phyloP scores from a whole-genome alignment of 1,140 invertebrate genomes.

The Drosophila albomicans region DNA sequence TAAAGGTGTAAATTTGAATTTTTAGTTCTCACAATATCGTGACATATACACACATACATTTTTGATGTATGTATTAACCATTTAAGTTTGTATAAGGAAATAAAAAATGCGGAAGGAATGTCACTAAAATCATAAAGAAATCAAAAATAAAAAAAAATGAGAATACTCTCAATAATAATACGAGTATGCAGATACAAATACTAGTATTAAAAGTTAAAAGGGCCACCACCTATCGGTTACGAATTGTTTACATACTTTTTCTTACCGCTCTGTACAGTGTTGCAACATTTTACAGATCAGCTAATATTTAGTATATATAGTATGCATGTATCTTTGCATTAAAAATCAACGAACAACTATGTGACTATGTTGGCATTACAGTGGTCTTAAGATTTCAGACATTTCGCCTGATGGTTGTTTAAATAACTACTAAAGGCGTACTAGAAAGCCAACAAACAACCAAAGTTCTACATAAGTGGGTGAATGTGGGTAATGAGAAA shows the following conservation, averaged over 20 bases:
- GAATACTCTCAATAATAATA: constrained; percentile 14
- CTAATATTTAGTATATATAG: constrained; percentile 61
- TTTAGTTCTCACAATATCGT: constrained; percentile 45
- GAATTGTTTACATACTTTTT: constrained; percentile 33
- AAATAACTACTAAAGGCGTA: constrained; percentile 33
- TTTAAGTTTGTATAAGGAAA: neutral
- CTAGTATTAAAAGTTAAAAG: constrained; percentile 35
- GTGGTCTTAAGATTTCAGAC: constrained; percentile 24
- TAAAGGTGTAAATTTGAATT: constrained; percentile 13
- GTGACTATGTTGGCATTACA: constrained; percentile 29
- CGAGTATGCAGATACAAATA: constrained; percentile 13
- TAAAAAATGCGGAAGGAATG: constrained; percentile 5
- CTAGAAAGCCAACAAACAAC: constrained; percentile 60
- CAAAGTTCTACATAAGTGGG: constrained; percentile 58
- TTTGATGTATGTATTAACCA: constrained; percentile 13
- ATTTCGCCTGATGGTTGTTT: constrained; percentile 27
- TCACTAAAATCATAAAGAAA: constrained; percentile 22
- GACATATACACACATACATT: constrained; percentile 29
- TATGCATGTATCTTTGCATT: constrained; percentile 54
- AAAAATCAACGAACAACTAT: constrained; percentile 44
- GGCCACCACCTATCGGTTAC: constrained; percentile 63
- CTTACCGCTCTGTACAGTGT: constrained; percentile 46
- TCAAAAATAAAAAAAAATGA: neutral
- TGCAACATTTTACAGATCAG: constrained; percentile 78
- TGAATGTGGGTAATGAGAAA: constrained; percentile 68